These are phyloP conservation scores for Malurus elegans DNA, from an alignment of 2,113 vertebrate species.

Conservation along the genomic window DNA sequence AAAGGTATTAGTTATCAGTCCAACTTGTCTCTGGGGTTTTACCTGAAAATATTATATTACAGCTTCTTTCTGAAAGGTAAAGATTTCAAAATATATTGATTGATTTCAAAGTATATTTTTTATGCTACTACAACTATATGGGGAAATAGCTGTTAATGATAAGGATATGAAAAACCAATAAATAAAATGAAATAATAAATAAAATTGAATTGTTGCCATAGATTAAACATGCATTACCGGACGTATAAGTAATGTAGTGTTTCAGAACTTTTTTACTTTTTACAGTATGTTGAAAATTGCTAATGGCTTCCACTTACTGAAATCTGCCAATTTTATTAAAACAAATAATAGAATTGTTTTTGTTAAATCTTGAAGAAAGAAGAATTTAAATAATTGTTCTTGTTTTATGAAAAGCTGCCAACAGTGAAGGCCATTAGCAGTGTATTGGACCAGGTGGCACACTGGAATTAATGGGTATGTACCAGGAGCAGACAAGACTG, in stretches of 20 bases:
- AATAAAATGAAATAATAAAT: not conserved
- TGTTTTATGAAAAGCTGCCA: not conserved
- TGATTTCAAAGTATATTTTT: not conserved
- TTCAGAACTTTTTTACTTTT: not conserved
- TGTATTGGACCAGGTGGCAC: too few relatives aligned
- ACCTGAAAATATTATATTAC: not conserved
- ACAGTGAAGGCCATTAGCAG: not conserved
- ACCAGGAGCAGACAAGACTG: not conserved
- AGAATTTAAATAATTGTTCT: not conserved
- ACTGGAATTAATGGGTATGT: fast-evolving
- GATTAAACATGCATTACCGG: not conserved
- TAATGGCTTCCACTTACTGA: not conserved
- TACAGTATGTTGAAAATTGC: not conserved
- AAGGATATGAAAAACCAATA: not conserved
- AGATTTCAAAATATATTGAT: not conserved
- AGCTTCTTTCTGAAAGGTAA: not conserved
- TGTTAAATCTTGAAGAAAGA: not conserved
- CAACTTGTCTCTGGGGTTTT: not conserved
- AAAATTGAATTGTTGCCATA: not conserved
- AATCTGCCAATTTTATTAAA: not conserved
- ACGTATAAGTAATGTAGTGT: not conserved
- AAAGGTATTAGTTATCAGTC: not conserved
- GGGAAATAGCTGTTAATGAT: not conserved
- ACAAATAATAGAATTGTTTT: not conserved
- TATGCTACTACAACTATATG: not conserved